A percentile compares a stretch with the other conserved stretches of the same genome.
Evolutionary conservation across 2,888 invertebrate genomes (phyloP).

Genomic region (Busseola fusca): DNA sequence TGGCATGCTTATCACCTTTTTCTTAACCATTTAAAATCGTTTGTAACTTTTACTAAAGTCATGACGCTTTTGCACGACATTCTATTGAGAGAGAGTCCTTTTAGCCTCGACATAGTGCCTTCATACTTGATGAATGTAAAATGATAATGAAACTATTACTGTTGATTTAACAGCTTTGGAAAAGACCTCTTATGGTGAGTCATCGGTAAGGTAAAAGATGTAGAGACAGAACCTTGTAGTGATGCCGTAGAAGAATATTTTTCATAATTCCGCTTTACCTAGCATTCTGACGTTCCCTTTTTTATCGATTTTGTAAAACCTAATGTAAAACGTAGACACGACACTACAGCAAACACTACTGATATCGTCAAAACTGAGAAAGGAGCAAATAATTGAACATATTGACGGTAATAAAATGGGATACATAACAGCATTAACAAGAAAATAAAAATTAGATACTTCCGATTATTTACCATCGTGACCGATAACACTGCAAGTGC

Average conservation of each 20-base stretch:
- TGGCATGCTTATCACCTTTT: conserved; percentile 75
- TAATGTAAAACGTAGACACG: conserved; percentile 67
- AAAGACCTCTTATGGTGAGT: conserved; percentile 89
- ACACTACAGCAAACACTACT: conserved; percentile 67
- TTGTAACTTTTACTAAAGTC: conserved; percentile 55
- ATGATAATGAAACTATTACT: conserved; percentile 72
- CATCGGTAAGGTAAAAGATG: conserved; percentile 81
- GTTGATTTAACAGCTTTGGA: conserved; percentile 88
- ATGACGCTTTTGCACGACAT: conserved; percentile 75
- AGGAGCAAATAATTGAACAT: conserved; percentile 6
- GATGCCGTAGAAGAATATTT: conserved; percentile 79
- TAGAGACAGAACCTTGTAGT: conserved; percentile 79
- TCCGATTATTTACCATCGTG: neutral
- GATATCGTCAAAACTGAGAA: conserved; percentile 30
- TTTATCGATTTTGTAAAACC: conserved; percentile 64
- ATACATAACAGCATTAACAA: neutral
- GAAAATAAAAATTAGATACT: neutral
- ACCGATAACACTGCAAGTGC: neutral
- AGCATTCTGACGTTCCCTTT: conserved; percentile 73
- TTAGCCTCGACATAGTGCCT: conserved; percentile 47
- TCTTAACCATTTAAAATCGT: conserved; percentile 56
- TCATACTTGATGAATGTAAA: conserved; percentile 50
- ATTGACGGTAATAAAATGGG: neutral
- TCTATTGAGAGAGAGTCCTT: conserved; percentile 52
- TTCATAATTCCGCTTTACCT: conserved; percentile 77